Evolutionary conservation across 2,797 vertebrate genomes (phyloP), one percentile per base, ranked within the genome.

Genomic region (Babyrousa celebensis): DNA sequence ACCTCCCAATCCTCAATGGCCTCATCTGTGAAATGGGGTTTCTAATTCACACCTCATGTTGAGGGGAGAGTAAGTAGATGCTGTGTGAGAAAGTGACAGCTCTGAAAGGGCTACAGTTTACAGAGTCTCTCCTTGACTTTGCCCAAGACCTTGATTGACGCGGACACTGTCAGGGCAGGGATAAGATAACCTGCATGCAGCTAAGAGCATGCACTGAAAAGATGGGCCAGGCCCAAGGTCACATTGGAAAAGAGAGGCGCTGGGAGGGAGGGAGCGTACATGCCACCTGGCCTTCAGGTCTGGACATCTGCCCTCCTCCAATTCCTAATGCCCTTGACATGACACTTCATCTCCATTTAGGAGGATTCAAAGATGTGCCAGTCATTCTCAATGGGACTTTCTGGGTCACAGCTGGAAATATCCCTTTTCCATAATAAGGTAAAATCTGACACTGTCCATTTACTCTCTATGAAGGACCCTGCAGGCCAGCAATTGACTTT

Each of bases 331-430:
- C 17, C 89, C 85, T 88, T 71, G 82, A 95, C 43, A 71, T 0
- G 1, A 52, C n/a, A n/a, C 54, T 94, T 95, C 90, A 94, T 88
- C 78, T 97, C 88, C 94, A 71, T 67, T 95, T 71, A 62, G 96
- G 56, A 95, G 71, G 7, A 70, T 48, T 74, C 58, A 14, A 63
- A 72, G 83, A 93, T 0, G 0, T 52, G 82, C 63, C 85, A 40
- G 36, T 95, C 92, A 65, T 60, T 68, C 60, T 84, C 63, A 92
- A 40, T 36, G 63, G n/a, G 82, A 90, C 85, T 88, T 83, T 94
- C 87, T 78, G 83, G 91, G 95, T 92, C 92, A 88, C n/a, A 77
- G 91, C 95, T 80, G 75, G 96, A 96, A 94, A 84, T 68, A 21
- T 23, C 75, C 89, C 52, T 36, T 86, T n/a, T 95, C 29, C 18